Conservation (phyloP, 2,797 vertebrate genomes). For the Rhabdophis nuchalis region DNA sequence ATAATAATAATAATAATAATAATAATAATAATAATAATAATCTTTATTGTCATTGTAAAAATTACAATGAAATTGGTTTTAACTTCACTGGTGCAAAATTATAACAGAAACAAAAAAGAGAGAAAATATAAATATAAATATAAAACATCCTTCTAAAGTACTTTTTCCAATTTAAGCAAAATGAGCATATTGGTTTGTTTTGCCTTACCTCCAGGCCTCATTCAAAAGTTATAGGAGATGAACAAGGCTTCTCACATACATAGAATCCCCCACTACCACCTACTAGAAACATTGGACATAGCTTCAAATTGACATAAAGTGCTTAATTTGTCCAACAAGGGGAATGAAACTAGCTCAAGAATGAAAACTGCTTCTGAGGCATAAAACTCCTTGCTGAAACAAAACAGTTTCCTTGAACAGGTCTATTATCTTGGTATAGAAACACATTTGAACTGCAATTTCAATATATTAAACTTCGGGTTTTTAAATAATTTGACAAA, state of each 20-base stretch:
- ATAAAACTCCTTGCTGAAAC: neutral
- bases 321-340: neutral
- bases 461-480: neutral
- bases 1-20: too few relatives aligned
- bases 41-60: too few relatives aligned
- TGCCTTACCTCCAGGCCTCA: neutral
- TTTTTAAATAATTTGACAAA: conserved; percentile 22
- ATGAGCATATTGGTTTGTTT: neutral
- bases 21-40: too few relatives aligned
- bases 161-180: neutral
- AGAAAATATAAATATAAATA: too few relatives aligned
- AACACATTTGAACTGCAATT: neutral
- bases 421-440: neutral
- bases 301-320: neutral
- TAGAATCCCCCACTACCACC: neutral
- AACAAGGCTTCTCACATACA: neutral
- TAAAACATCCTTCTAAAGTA: neutral
- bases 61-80: too few relatives aligned
- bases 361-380: neutral
- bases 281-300: neutral
- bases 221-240: neutral
- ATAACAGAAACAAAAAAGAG: too few relatives aligned
- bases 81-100: too few relatives aligned
- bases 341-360: neutral
- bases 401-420: neutral